These are phyloP conservation scores for Oreochromis grahami DNA, from an alignment of 2,797 vertebrate species.

Conservation along the genomic window DNA sequence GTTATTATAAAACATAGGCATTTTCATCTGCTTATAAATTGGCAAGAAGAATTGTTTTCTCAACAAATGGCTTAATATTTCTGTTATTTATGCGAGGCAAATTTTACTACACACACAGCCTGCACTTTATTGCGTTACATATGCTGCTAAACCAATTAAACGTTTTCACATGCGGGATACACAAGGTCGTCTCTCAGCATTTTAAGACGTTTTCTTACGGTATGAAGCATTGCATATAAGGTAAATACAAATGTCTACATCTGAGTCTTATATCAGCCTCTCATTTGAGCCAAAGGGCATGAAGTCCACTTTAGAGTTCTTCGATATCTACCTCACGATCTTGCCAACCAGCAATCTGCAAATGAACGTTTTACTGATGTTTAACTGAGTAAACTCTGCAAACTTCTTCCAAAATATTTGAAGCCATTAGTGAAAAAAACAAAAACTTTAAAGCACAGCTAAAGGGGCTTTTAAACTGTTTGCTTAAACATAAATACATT, in stretches of 20 bases:
- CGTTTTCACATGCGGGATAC: neutral
- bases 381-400: conserved; percentile 67
- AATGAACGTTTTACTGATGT: conserved; percentile 71
- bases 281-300: conserved; percentile 65
- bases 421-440: conserved; percentile 59
- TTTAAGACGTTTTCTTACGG: conserved; percentile 20
- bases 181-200: conserved; percentile 13
- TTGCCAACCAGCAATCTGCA: conserved; percentile 71
- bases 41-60: neutral
- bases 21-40: conserved; percentile 58
- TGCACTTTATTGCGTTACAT: neutral
- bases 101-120: neutral
- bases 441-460: conserved; percentile 56
- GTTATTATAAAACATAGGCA: conserved; percentile 61
- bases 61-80: neutral
- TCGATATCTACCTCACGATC: conserved; percentile 68
- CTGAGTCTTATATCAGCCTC: conserved; percentile 59
- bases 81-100: neutral
- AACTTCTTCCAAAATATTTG: conserved; percentile 72
- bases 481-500: conserved; percentile 62
- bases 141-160: neutral
- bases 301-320: conserved; percentile 70
- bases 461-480: conserved; percentile 64
- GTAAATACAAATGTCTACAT: conserved; percentile 55
- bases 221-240: conserved; percentile 20